Evolutionary conservation across 2,888 invertebrate species (phyloP).

Genomic region (Lepetodrilus schrolli): DNA sequence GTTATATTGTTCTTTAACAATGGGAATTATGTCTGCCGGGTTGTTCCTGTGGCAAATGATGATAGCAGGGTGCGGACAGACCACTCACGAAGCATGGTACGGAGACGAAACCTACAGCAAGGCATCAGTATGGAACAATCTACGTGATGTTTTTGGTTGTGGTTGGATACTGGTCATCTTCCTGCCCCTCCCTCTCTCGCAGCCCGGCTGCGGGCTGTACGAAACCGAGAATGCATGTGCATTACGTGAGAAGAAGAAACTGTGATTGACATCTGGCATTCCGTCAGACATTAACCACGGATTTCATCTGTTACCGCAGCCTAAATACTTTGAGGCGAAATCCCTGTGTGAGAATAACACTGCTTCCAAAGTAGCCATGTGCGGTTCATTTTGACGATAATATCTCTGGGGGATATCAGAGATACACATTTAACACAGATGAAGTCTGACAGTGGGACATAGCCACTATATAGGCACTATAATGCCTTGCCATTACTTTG

Average conservation of each 20-base stretch:
- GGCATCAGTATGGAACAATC: slow-evolving; percentile 36
- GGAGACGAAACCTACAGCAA: slow-evolving; percentile 34
- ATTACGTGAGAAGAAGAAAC: slow-evolving; percentile 5
- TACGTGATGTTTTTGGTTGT: slow-evolving; percentile 48
- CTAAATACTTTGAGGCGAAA: no score
- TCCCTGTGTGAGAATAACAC: no score
- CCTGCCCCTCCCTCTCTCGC: slow-evolving; percentile 45
- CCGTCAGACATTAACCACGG: neutral
- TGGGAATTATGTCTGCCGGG: slow-evolving; percentile 41
- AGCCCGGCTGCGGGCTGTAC: slow-evolving; percentile 38
- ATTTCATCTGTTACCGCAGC: neutral
- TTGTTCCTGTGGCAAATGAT: slow-evolving; percentile 50
- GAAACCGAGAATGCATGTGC: neutral
- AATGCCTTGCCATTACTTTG: no score
- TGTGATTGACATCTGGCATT: neutral
- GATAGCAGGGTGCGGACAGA: slow-evolving; percentile 41
- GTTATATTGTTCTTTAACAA: slow-evolving; percentile 41
- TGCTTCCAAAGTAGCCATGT: no score
- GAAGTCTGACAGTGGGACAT: no score
- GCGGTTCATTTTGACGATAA: no score
- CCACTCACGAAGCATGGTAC: slow-evolving; percentile 46
- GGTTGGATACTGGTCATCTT: slow-evolving; percentile 45
- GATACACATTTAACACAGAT: no score
- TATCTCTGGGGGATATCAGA: no score
- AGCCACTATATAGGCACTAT: no score